Conservation (phyloP, 2,888 invertebrate species). For the Brachypterus glaber region DNA sequence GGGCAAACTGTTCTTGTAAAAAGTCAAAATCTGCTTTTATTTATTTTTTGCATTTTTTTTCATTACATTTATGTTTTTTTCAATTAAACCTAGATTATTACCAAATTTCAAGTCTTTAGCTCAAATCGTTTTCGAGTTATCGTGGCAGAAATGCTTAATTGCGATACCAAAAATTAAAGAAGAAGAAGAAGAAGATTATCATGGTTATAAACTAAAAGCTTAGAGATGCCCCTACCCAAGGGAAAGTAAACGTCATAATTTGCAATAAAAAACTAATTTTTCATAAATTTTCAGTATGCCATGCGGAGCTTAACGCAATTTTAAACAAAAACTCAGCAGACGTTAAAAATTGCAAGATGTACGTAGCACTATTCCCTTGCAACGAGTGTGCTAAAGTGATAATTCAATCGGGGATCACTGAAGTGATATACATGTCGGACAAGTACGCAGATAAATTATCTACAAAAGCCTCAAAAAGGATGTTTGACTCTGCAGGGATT, state of each 20-base stretch:
- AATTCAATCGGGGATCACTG: conserved; percentile 82
- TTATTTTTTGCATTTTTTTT: not conserved
- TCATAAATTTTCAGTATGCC: conserved; percentile 80
- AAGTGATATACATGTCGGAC: conserved; percentile 73
- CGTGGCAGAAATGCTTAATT: no score
- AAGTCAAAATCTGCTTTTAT: not conserved
- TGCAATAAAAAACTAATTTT: no score
- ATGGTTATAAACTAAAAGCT: no score
- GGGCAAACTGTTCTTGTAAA: not conserved
- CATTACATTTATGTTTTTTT: conserved; percentile 3
- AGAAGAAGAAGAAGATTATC: no score
- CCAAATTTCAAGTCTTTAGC: no score
- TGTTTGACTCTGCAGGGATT: conserved; percentile 74
- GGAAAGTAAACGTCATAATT: no score
- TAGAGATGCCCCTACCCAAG: no score
- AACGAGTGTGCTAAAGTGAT: conserved; percentile 97
- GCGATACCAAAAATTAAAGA: no score
- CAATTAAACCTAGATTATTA: not conserved
- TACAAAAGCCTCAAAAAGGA: conserved; percentile 66
- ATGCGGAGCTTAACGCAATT: conserved; percentile 97
- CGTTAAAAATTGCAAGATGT: conserved; percentile 72
- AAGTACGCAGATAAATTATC: conserved; percentile 60
- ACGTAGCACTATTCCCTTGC: conserved; percentile 89
- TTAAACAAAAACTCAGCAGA: conserved; percentile 77
- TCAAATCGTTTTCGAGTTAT: no score